Evolutionary conservation across 2,888 invertebrate genomes (phyloP), one percentile per base, ranked within the genome.

Genomic region (Ophion obscuratus): DNA sequence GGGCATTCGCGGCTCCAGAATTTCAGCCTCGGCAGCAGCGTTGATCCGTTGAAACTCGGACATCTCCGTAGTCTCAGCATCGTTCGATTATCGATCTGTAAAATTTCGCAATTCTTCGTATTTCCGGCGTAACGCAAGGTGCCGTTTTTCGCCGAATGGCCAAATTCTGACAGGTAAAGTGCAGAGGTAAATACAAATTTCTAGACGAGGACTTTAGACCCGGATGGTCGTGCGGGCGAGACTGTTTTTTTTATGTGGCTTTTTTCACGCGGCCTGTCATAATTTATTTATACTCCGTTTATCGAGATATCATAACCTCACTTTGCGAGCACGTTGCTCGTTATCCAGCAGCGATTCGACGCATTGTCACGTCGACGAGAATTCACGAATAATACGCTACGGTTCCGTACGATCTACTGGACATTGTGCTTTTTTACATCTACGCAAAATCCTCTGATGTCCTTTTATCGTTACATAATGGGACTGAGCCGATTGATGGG

Each of bases 1-100:
- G 61, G 81, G 47, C 77, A 71, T 2, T 78, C 78, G 14, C 81
- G 81, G 76, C 88, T 88, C 87, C 84, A 86, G 44, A 67, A 66
- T 79, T 64, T 76, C 64, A 83, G 77, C 71, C 73, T 85, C 10
- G 85, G 70, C 47, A 86, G 61, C 53, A 36, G 74, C 14, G 87
- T 70, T 11, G 85, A 67, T 47, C 74, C 82, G 11, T 47, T 78
- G 31, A 87, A 66, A 53, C 80, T 62, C 27, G 77, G 82, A 78
- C 87, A 89, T 86, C 77, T 83, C 40, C 68, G 68, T 70, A 88
- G 53, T 53, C 81, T 84, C 80, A 87, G 84, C 88, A 88, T 89
- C 68, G 64, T 84, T 84, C 36, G 78, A 40, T 78, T 47, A 24
- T 27, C n/a, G 10, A 85, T 83, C 89, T 89, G 85, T 6, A 89